Base-by-base conservation (phyloP, 1,140 invertebrate genomes). In the Drosophila willistoni region DNA sequence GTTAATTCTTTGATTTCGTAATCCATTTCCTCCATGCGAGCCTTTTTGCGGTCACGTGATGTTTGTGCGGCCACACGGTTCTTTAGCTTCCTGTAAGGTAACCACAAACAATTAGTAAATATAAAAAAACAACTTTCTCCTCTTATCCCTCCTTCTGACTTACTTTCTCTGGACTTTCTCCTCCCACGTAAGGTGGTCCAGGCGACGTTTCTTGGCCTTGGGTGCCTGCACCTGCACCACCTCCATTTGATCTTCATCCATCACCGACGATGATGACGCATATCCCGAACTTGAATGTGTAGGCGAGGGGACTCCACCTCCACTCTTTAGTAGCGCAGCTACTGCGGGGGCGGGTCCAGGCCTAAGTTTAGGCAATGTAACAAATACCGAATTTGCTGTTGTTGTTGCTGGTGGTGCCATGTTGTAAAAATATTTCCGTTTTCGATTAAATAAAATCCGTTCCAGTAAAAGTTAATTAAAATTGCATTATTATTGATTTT, bases 41-140 rank as follows among this genome's bases (percentile, higher is more conserved):
- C 96, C 92, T 99, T 99, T 90, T 99, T 99, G n/a, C 98, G 94
- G 92, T 99, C 98, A 61, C 98, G 94, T 0, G 98, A 99, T 44
- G 97, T 98, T 92, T 99, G 98, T n/a, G 98, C 98, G 41, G 98
- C 98, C 13, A 99, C 97, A 82, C 98, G 94, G 92, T 99, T 99
- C 92, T 99, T 99, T 76, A 99, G 91, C 93, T 99, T 99, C 92
- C 98, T 98, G 90, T 61, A 92, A 93, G 84, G 25, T 41, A 3
- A 2, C 19, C 1, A 25, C 5, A 69, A 41, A 7, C 0, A 33
- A 12, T 1, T 1, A 29, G 7, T 29, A 29, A 6, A 29, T 29
- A 29, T 29, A 29, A 29, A 29, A 25, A 25, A 29, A 29, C 1
- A 1, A 29, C 29, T 29, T 29, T 29, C 25, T 29, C 29, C 13